Evolutionary conservation across 2,888 invertebrate genomes (phyloP), one percentile per base, ranked within the genome.

Genomic region (Steromphala cineraria): DNA sequence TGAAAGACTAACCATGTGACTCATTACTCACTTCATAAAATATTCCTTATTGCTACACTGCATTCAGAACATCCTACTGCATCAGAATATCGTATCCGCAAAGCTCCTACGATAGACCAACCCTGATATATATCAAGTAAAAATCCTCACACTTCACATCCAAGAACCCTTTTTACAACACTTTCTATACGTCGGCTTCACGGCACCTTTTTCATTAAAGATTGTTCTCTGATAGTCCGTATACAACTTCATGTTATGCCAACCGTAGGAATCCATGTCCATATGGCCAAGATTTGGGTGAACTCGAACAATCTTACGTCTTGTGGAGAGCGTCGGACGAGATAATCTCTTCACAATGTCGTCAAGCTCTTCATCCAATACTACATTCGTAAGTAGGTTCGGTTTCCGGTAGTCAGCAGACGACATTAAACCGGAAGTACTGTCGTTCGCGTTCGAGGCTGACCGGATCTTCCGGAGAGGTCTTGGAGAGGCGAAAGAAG

Each of bases 321-420:
- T 81, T 28, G 77, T 62, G 28, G 83, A 21, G 21, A 81, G 52
- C 0, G 83, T 81, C 24, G 81, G 83, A 0, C 81, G n/a, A 0
- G 79, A 76, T 19, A 83, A 53, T 15, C 83, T 67, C 10, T 79
- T 76, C n/a, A 83, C 83, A 31, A 83, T 81, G 74, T 81, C 81
- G 15, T 56, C 40, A 28, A 83, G 31, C 46, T 75, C 75, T 28
- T 81, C 81, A 13, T 79, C 79, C n/a, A 62, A 53, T 53, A 79
- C 81, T 21, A 81, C 67, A 24, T 7, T 15, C 71, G 71, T 71
- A 13, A 71, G 71, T 10, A 36, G 36, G n/a, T 17, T 17, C 17
- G 36, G 71, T 36, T 40, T 31, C 19, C 71, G 28, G n/a, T 19
- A 21, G 56, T 78, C 78, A 40, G 78, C 36, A 21, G 46, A 40